Evolutionary conservation across 2,113 vertebrate species (phyloP), one percentile per base, ranked within the genome.

Genomic region (Cercocebus atys): DNA sequence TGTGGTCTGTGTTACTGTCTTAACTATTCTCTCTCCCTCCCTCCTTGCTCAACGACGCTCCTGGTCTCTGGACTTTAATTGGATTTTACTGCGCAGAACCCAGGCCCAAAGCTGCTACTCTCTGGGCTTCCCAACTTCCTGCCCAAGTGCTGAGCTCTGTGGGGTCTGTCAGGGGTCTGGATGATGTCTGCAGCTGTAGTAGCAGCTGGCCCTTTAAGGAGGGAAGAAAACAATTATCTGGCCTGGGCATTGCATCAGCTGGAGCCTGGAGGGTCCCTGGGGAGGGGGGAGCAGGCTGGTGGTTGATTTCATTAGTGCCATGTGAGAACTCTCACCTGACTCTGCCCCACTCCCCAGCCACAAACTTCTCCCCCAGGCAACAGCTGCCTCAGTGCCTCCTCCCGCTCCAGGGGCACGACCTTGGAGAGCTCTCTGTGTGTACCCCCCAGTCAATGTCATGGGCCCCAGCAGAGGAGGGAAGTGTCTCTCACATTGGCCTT

Each of bases 261-360:
- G 97, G 97, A 98, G 97, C 94, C 94, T 96, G 93, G 97, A 98
- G 98, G 98, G 98, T 98, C 98, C 97, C 97, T 72, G 45, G 97
- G 97, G 97, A 97, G 9, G 13, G 55, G 52, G 95, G 75, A 64
- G 61, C 61, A 93, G 88, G 57, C 96, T 97, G 93, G 97, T 97
- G 97, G 96, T 98, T 98, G 97, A 98, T 98, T 98, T 97, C 97
- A 98, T 98, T 98, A 98, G 96, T 95, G 95, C 96, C 97, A 95
- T 96, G 93, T 97, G 93, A 98, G 96, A 97, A 96, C 96, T 97
- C 98, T 98, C 93, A 98, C 95, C 95, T 84, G n/a, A 81, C 90
- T 80, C 93, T 94, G 83, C 92, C 95, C 97, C 43, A 76, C 93
- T 97, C 93, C 90, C 93, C 57, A 95, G 97, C 89, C 17, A 1